Conservation (phyloP, 2,888 invertebrate genomes). For the Parnassius orleans region DNA sequence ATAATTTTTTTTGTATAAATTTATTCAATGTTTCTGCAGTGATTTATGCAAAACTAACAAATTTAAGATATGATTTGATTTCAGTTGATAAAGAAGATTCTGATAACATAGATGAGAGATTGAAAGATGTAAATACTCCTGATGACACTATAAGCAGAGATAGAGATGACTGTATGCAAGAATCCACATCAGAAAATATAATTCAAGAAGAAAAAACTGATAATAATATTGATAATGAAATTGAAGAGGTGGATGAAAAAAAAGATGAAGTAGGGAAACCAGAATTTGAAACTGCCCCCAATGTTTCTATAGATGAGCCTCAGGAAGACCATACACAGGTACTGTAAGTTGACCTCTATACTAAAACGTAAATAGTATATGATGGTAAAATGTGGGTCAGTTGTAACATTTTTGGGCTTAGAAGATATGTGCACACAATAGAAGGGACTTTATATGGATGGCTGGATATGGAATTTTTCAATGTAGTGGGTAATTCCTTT, state of each 20-base stretch:
- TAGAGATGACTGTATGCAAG: conserved; percentile 22
- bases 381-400: conserved; percentile 1
- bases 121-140: conserved; percentile 15
- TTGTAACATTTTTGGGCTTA: background rate
- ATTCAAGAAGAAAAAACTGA: conserved; percentile 30
- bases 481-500: too few relatives aligned
- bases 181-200: conserved; percentile 29
- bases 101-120: conserved; percentile 8
- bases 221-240: conserved; percentile 27
- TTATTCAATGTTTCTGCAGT: too few relatives aligned
- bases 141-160: conserved; percentile 12
- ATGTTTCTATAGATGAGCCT: conserved; percentile 63
- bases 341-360: conserved; percentile 28
- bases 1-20: too few relatives aligned
- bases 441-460: too few relatives aligned
- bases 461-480: too few relatives aligned
- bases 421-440: too few relatives aligned
- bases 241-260: conserved; percentile 41
- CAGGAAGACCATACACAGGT: conserved; percentile 75
- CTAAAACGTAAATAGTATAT: conserved; percentile 4
- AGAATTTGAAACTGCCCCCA: conserved; percentile 77
- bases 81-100: conserved; percentile 19
- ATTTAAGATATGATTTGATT: conserved; percentile 4
- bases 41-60: too few relatives aligned
- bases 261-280: conserved; percentile 63